Conservation (phyloP, 2,797 vertebrate genomes). For the Acanthiza pusilla region DNA sequence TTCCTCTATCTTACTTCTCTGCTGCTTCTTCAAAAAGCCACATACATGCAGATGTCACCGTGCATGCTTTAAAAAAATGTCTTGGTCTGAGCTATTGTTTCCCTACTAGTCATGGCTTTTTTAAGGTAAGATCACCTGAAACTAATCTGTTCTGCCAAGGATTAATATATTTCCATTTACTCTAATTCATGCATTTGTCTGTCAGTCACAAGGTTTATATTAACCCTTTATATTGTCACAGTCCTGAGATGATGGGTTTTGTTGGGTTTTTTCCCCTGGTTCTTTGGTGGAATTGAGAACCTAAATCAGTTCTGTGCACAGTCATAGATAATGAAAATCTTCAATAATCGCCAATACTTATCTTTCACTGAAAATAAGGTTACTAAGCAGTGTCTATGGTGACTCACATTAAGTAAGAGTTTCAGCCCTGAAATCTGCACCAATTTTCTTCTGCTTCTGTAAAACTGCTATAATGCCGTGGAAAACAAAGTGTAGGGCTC, state of each 20-base stretch:
- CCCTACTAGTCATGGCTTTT: neutral
- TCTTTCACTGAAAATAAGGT: neutral
- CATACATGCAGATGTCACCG: neutral
- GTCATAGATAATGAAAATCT: neutral
- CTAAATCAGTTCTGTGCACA: neutral
- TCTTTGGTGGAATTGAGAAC: neutral
- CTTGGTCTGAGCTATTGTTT: neutral
- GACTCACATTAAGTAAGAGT: neutral
- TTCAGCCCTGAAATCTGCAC: neutral
- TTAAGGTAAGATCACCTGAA: neutral
- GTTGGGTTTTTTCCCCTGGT: neutral
- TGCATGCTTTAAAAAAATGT: neutral
- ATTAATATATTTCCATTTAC: neutral
- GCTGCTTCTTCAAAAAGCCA: neutral
- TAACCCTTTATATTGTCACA: neutral
- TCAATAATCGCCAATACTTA: neutral
- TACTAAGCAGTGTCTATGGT: neutral
- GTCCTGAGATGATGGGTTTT: neutral
- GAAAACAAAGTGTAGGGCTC: neutral
- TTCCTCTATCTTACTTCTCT: neutral
- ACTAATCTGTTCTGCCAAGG: neutral
- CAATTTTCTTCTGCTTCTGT: neutral
- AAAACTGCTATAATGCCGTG: neutral
- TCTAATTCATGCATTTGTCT: neutral
- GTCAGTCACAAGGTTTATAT: neutral